Evolutionary conservation across 2,888 invertebrate genomes (phyloP).

Genomic region (Neoaliturus tenellus): DNA sequence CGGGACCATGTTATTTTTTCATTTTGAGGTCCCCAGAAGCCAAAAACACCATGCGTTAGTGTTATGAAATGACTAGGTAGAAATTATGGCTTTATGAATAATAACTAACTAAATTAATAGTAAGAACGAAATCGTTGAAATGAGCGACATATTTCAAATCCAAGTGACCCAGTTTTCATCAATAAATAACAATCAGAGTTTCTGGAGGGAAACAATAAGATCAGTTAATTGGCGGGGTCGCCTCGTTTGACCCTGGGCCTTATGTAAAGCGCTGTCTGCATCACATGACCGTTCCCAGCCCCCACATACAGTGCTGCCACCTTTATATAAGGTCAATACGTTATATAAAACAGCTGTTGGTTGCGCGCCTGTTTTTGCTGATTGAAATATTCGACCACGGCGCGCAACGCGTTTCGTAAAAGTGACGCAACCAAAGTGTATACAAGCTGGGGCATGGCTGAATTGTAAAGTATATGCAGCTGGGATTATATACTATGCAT

Average conservation of each 20-base stretch:
- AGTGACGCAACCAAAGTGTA: background rate
- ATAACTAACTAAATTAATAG: too few relatives aligned
- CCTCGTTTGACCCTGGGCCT: background rate
- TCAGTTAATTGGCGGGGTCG: background rate
- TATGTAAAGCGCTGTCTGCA: background rate
- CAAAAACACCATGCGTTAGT: too few relatives aligned
- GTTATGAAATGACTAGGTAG: too few relatives aligned
- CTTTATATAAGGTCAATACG: constrained; percentile 9
- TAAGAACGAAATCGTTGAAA: too few relatives aligned
- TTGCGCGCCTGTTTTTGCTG: constrained; percentile 24
- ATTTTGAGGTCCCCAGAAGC: too few relatives aligned
- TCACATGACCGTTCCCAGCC: background rate
- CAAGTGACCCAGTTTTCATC: too few relatives aligned
- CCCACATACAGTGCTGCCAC: background rate
- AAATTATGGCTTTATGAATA: too few relatives aligned
- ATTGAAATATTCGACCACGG: background rate
- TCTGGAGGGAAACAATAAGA: too few relatives aligned
- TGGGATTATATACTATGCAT: too few relatives aligned
- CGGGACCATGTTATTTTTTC: too few relatives aligned
- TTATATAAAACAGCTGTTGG: background rate
- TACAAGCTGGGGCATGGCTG: background rate
- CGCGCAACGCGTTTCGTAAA: background rate
- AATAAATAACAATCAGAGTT: too few relatives aligned
- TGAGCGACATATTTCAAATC: too few relatives aligned
- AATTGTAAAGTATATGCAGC: background rate